Evolutionary conservation across 2,113 vertebrate genomes (phyloP), one percentile per base, ranked within the genome.

Genomic region (Scortum barcoo): DNA sequence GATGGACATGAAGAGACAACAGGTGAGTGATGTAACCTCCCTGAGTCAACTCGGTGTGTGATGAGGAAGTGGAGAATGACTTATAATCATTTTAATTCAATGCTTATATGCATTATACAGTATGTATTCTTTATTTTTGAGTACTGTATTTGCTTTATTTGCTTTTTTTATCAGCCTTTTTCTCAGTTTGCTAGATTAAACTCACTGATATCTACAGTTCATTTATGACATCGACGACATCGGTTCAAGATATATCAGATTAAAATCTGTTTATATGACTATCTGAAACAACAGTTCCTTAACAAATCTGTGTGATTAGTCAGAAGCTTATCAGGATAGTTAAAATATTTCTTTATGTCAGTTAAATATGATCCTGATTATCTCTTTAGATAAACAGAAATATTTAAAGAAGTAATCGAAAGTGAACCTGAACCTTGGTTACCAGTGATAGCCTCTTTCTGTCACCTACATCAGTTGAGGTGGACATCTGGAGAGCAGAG

Each of bases 401-500:
- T 11, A 30, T n/a, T 19, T 11, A 42, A 56, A 62, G 48, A 20
- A 24, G 11, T 1, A 19, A 8, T 22, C 2, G 5, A 51, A 44
- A 0, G 24, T 20, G 3, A 38, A 51, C 20, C 4, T 36, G 28
- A 57, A 30, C 3, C 16, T 38, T 22, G 51, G 22, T n/a, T 2
- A 22, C 42, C 4, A 3, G 5, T 57, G 12, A n/a, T 40, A n/a
- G 13, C 19, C 42, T 16, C 20, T 14, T 30, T 38, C 7, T 38
- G 2, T 24, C 5, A 66, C 53, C 30, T 19, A 9, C 10, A 44
- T 42, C 51, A 40, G 7, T 24, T 12, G 26, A 11, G 38, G 22
- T 11, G 61, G 33, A 38, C 66, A 24, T 70, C 72, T 70, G 26
- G 58, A 67, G 78, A 76, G 81, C 76, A 65, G 70, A 58, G 67